These are phyloP conservation scores for Ailurus styani DNA, from an alignment of 2,113 vertebrate genomes.

Conservation along the genomic window DNA sequence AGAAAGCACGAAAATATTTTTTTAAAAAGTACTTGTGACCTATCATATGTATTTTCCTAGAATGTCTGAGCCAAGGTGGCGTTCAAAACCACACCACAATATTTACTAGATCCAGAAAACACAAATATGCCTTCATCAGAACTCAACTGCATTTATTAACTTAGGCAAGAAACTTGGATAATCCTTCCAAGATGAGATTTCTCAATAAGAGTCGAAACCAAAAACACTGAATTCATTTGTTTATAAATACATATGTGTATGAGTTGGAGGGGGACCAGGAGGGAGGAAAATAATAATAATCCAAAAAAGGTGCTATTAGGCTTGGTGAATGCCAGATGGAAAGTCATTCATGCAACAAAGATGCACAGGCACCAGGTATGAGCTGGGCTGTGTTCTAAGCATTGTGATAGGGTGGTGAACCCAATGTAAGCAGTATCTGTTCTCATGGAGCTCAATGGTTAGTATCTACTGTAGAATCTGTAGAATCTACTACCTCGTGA, in stretches of 20 bases:
- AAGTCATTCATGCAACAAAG: neutral
- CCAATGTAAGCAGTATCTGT: neutral
- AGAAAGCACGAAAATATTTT: conserved; percentile 4
- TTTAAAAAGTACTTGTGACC: neutral
- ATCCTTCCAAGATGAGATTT: neutral
- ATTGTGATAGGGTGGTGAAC: too few species aligned
- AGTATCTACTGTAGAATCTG: too few species aligned
- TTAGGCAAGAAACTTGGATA: neutral
- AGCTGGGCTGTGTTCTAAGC: neutral
- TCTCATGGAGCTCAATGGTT: neutral
- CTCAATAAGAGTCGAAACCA: neutral
- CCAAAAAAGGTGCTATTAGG: neutral
- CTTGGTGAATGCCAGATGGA: neutral
- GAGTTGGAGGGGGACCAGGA: neutral
- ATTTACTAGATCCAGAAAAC: neutral
- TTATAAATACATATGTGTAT: neutral
- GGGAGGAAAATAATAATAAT: neutral
- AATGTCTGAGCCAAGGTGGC: neutral
- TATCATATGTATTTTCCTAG: neutral
- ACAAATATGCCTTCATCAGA: neutral
- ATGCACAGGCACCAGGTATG: accelerated
- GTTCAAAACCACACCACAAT: neutral
- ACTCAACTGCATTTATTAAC: neutral
- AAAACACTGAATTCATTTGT: neutral
- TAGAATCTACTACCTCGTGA: neutral